Conservation (phyloP, 2,888 invertebrate species). For the Nephrotoma guestfalica region DNA sequence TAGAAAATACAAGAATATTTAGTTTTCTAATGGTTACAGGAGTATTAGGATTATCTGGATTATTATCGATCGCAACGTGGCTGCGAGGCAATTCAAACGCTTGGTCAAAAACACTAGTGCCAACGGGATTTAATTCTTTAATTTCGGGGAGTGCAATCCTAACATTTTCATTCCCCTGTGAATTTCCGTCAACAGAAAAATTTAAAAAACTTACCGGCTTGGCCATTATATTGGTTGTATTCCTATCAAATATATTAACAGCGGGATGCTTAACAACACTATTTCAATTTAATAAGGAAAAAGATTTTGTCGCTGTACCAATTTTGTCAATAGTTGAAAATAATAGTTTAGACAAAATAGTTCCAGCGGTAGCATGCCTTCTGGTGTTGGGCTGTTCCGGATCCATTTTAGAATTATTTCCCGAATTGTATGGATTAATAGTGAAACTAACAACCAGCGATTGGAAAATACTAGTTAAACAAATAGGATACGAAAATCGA, state of each 20-base stretch:
- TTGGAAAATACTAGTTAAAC: constrained; percentile 38
- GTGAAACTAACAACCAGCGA: constrained; percentile 39
- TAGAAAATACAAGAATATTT: constrained; percentile 35
- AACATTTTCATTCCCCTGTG: constrained; percentile 26
- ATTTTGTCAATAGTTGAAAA: constrained; percentile 37
- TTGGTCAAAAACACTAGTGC: constrained; percentile 27
- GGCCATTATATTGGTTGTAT: constrained; percentile 19
- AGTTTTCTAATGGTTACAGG: constrained; percentile 29
- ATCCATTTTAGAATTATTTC: constrained; percentile 38
- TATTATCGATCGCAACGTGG: constrained; percentile 26
- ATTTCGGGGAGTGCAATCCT: constrained; percentile 25
- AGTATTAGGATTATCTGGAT: constrained; percentile 28
- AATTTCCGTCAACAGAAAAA: constrained; percentile 21
- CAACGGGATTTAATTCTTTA: constrained; percentile 29
- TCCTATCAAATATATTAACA: constrained; percentile 22
- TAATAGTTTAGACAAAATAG: constrained; percentile 38
- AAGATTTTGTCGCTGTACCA: constrained; percentile 30
- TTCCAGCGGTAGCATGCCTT: constrained; percentile 39
- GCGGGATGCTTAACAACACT: constrained; percentile 28
- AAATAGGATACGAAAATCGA: constrained; percentile 37
- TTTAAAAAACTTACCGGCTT: constrained; percentile 21
- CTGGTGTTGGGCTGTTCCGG: constrained; percentile 37
- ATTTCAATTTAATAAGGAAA: constrained; percentile 25
- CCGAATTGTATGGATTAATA: constrained; percentile 35
- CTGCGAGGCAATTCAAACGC: constrained; percentile 23